Conservation (phyloP, 1,140 invertebrate genomes). For the Anastrepha ludens region DNA sequence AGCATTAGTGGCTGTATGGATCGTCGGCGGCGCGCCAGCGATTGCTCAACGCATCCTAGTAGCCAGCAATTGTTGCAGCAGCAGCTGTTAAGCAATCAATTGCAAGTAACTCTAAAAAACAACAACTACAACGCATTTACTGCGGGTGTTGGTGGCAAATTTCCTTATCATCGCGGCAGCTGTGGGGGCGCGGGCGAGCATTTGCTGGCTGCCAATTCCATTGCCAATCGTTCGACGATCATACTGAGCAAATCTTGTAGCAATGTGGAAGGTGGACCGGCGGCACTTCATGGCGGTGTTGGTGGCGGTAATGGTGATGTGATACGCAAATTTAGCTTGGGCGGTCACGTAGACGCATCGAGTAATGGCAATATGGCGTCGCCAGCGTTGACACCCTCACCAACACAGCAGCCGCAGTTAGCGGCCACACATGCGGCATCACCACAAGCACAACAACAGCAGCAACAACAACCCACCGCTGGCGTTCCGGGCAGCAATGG, state of each 20-base stretch:
- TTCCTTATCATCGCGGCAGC: slow-evolving; percentile 71
- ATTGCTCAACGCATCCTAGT: slow-evolving; percentile 62
- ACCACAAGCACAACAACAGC: slow-evolving; percentile 25
- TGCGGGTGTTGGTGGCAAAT: slow-evolving; percentile 53
- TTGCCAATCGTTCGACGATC: slow-evolving; percentile 70
- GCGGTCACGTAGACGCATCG: slow-evolving; percentile 5
- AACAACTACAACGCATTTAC: slow-evolving; percentile 63
- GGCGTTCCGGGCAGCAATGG: slow-evolving; percentile 61
- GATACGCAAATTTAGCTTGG: slow-evolving; percentile 6
- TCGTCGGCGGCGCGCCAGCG: slow-evolving; percentile 68
- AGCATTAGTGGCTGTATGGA: slow-evolving; percentile 58
- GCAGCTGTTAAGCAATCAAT: slow-evolving; percentile 65
- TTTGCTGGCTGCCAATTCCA: slow-evolving; percentile 69
- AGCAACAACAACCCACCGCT: slow-evolving; percentile 38
- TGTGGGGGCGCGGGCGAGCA: slow-evolving; percentile 71
- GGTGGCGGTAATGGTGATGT: slow-evolving; percentile 50
- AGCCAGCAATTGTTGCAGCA: slow-evolving; percentile 38
- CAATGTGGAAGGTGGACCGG: slow-evolving; percentile 67
- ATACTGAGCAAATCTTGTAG: slow-evolving; percentile 72
- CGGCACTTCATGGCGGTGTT: slow-evolving; percentile 34
- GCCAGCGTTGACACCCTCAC: slow-evolving; percentile 49
- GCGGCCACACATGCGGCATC: slow-evolving; percentile 42
- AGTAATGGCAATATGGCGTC: slow-evolving; percentile 51
- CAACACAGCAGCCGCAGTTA: slow-evolving; percentile 58
- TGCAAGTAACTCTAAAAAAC: slow-evolving; percentile 71